Percentiles rank a stretch among this genome's conserved stretches.
Evolutionary conservation across 2,797 vertebrate species (phyloP).

Genomic region (Agapornis canus): DNA sequence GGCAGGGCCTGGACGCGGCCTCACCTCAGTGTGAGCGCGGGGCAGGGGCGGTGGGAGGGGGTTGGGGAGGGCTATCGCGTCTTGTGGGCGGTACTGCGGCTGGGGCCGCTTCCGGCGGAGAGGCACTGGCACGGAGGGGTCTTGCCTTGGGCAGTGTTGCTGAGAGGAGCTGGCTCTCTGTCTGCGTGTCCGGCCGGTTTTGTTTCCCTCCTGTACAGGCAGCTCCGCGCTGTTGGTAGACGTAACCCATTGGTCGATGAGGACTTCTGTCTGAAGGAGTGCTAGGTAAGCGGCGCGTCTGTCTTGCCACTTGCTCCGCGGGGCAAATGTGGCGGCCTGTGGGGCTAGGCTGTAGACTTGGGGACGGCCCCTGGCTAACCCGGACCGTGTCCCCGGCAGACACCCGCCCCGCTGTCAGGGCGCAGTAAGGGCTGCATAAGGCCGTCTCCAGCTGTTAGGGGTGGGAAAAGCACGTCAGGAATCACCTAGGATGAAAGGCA

Average conservation of each 20-base stretch:
- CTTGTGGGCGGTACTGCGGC: too few relatives aligned
- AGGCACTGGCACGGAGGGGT: rapidly evolving
- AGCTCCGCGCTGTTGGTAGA: not conserved
- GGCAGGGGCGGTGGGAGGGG: too few relatives aligned
- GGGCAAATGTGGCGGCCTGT: too few relatives aligned
- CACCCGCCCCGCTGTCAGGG: rapidly evolving
- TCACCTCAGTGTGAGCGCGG: not conserved
- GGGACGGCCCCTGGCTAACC: rapidly evolving
- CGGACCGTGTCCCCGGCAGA: rapidly evolving
- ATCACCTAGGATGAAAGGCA: rapidly evolving
- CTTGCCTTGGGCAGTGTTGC: not conserved
- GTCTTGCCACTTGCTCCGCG: rapidly evolving
- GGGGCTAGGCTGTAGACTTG: rapidly evolving
- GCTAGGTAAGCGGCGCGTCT: not conserved
- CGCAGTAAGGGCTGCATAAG: rapidly evolving
- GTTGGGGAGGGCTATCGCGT: rapidly evolving
- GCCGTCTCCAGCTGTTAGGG: rapidly evolving
- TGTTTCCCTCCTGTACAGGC: not conserved
- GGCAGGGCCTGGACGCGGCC: too few relatives aligned
- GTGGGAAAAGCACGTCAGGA: rapidly evolving
- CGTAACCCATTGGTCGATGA: rapidly evolving
- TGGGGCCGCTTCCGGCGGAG: not conserved
- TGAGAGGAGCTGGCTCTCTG: not conserved
- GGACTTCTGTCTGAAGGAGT: not conserved
- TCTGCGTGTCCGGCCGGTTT: rapidly evolving